phyloP scores from a whole-genome alignment of 2,888 invertebrate species.

The Cheilosia variabilis region DNA sequence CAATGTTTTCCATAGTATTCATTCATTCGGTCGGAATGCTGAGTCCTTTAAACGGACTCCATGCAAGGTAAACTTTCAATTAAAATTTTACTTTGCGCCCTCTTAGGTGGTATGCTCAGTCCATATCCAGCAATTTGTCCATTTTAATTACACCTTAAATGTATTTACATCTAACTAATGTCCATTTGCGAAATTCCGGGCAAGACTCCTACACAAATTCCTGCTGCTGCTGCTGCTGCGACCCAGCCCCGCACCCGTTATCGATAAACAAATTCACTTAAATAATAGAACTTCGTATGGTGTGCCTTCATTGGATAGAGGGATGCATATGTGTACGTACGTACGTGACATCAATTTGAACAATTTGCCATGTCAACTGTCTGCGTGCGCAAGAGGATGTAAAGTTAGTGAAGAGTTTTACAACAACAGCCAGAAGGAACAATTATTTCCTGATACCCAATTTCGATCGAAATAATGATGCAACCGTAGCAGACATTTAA shows the following conservation, averaged over 20 bases:
- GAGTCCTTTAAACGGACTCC: slow-evolving; percentile 35
- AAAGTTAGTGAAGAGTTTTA: neutral
- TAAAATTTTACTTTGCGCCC: slow-evolving; percentile 22
- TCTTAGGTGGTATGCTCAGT: neutral
- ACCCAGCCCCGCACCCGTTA: neutral
- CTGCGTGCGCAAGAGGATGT: neutral
- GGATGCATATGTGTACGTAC: neutral
- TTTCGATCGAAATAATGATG: slow-evolving; percentile 71
- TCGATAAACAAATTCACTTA: slow-evolving; percentile 64
- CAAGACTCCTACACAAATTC: neutral
- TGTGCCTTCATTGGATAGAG: neutral
- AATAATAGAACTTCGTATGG: slow-evolving; percentile 20
- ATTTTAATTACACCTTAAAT: slow-evolving; percentile 69
- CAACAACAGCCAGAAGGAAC: slow-evolving; percentile 57
- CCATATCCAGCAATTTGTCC: slow-evolving; percentile 51
- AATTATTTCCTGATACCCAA: slow-evolving; percentile 72
- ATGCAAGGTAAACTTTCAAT: slow-evolving; percentile 71
- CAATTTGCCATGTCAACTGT: slow-evolving; percentile 55
- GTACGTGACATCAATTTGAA: slow-evolving; percentile 60
- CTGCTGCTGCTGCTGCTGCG: neutral
- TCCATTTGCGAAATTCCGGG: slow-evolving; percentile 48
- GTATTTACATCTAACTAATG: slow-evolving; percentile 69
- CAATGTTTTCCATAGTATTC: too few species aligned
- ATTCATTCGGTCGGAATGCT: too few species aligned
- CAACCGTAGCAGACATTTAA: slow-evolving; percentile 64